Evolutionary conservation across 2,113 vertebrate species (phyloP).

Genomic region (Myotis yumanensis): DNA sequence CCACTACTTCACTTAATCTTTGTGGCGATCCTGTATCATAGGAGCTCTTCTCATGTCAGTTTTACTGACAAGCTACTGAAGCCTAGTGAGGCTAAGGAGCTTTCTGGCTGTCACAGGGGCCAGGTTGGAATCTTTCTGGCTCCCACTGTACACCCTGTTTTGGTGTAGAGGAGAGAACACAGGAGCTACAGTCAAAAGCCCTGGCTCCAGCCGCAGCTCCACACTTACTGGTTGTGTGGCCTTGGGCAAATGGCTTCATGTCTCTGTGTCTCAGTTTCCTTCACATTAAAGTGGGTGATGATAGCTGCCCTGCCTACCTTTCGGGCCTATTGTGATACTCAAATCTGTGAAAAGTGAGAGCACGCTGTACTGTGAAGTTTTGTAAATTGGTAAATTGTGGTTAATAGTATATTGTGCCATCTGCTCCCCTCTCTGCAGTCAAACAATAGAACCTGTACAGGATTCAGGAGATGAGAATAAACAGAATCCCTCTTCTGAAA

Average conservation of each 20-base stretch:
- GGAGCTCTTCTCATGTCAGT: neutral
- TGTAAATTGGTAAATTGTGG: neutral
- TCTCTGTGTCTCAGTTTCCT: neutral
- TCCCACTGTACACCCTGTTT: neutral
- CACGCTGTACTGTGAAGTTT: neutral
- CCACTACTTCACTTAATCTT: neutral
- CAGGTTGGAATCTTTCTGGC: neutral
- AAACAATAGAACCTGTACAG: neutral
- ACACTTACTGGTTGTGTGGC: neutral
- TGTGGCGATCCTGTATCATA: neutral
- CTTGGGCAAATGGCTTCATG: neutral
- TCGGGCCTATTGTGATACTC: neutral
- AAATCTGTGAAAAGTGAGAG: neutral
- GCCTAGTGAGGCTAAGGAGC: neutral
- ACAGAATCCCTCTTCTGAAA: neutral
- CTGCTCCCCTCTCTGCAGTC: neutral
- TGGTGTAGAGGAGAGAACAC: neutral
- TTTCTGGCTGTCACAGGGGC: neutral
- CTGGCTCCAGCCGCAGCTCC: neutral
- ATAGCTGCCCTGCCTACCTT: neutral
- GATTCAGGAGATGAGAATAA: neutral
- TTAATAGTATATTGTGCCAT: no score
- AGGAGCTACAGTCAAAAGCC: neutral
- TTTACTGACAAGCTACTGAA: neutral
- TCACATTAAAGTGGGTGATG: neutral